phyloP scores from a whole-genome alignment of 2,888 invertebrate species.

The Leptopilina myrica region DNA sequence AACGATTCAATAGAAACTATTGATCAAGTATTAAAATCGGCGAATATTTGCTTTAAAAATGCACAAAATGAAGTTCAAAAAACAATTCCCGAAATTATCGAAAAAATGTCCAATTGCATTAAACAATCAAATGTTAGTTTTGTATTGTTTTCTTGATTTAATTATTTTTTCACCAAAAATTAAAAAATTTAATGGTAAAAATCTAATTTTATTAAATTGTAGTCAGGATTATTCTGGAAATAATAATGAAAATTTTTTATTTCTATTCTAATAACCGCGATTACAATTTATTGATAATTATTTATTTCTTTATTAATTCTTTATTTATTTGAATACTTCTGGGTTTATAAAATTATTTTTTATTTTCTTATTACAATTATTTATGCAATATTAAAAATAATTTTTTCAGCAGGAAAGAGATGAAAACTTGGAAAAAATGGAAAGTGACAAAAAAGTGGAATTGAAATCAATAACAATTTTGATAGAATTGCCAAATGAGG shows the following conservation, averaged over 20 bases:
- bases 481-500: background rate
- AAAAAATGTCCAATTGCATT: slow-evolving; percentile 13
- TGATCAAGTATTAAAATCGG: slow-evolving; percentile 7
- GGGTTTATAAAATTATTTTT: too few relatives aligned
- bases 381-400: too few relatives aligned
- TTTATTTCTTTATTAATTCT: too few relatives aligned
- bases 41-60: background rate
- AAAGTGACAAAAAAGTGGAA: background rate
- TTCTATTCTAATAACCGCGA: too few relatives aligned
- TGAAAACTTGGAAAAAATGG: background rate
- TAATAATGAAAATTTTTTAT: too few relatives aligned
- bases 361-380: too few relatives aligned
- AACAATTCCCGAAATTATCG: slow-evolving; percentile 6
- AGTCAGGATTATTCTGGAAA: too few relatives aligned
- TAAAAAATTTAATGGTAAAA: background rate
- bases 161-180: background rate
- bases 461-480: background rate
- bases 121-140: slow-evolving; percentile 14
- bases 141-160: background rate
- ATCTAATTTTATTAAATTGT: too few relatives aligned
- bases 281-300: too few relatives aligned
- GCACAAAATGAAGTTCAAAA: background rate
- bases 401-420: background rate
- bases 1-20: background rate
- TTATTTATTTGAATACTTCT: too few relatives aligned